Base-by-base conservation (phyloP, 1,140 invertebrate genomes). In the Ceratitis capitata region DNA sequence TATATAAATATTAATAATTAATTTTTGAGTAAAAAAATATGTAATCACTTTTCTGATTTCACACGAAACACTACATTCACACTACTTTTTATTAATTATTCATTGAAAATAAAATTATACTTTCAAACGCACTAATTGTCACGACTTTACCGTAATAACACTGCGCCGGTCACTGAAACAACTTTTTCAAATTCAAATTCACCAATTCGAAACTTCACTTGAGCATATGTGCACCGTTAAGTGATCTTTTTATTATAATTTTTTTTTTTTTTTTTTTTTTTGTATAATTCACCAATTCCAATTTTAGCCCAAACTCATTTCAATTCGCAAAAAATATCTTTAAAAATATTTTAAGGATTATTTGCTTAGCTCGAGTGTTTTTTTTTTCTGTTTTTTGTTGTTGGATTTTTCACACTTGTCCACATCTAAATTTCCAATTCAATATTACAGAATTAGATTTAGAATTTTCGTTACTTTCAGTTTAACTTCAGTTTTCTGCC, bases 361-460 rank as follows among this genome's bases (percentile, higher is more conserved):
- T 58, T 53, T 82, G 29, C 47, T 23, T 82, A 45, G 58, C 19
- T 85, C 49, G 16, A 29, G 47, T 69, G 26, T 82, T 45, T 56
- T 69, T 82, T 0, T 83, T 53, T 78, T 35, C 47, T 83, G 1
- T 69, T 61, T 32, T n/a, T n/a, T n/a, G n/a, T 47, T 12, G 10
- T 61, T 61, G 58, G n/a, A 16, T 10, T 53, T 10, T 53, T 53
- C 10, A 4, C 19, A 19, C 51, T 53, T 53, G 7, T 58, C 26
- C 39, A 74, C 45, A 53, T 83, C 85, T 85, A 83, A 85, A 23
- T 83, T 51, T 45, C 85, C 85, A 83, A 85, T 85, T 85, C 85
- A 64, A 23, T 83, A 9, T 58, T 29, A 64, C 82, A 9, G 85
- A 85, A 85, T 85, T 82, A 83, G 85, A 83, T 85, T 85, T 82